These are phyloP conservation scores for Leptinotarsa rubiginosa DNA, from an alignment of 2,888 invertebrate genomes.

Conservation along the genomic window DNA sequence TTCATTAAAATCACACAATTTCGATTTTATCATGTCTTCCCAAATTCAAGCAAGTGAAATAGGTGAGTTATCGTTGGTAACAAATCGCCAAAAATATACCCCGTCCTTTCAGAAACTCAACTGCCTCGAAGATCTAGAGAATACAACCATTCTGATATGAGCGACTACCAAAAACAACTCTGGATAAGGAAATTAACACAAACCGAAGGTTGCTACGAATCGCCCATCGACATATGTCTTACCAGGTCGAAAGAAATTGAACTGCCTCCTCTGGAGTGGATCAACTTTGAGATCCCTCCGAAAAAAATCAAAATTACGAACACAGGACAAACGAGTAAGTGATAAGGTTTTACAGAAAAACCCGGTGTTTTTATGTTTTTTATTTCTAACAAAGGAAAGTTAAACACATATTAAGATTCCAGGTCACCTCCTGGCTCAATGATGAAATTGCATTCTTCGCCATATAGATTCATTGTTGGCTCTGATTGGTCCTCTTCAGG, in stretches of 20 bases:
- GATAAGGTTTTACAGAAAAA: no score
- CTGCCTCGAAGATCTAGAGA: background rate
- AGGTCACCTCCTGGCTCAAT: no score
- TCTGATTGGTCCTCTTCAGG: no score
- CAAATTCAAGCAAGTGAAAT: conserved; percentile 9
- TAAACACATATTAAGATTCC: no score
- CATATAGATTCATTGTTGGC: no score
- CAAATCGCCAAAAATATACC: background rate
- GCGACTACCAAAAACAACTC: conserved; percentile 30
- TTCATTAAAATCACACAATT: conserved; percentile 3
- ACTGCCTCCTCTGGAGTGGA: conserved; percentile 70
- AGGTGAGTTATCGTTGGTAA: background rate
- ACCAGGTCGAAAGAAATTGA: conserved; percentile 58
- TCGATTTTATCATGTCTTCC: conserved; percentile 8
- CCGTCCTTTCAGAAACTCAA: background rate
- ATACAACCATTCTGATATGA: background rate
- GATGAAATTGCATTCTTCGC: no score
- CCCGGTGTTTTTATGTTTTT: no score
- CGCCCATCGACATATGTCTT: conserved; percentile 68
- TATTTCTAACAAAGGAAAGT: no score
- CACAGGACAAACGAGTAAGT: conserved; percentile 74
- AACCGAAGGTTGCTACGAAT: conserved; percentile 59
- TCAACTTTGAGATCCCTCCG: conserved; percentile 71
- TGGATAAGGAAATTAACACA: conserved; percentile 55
- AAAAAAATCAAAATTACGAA: conserved; percentile 76